Evolutionary conservation across 2,888 invertebrate species (phyloP), one percentile per base, ranked within the genome.

Genomic region (Alcis repandata): DNA sequence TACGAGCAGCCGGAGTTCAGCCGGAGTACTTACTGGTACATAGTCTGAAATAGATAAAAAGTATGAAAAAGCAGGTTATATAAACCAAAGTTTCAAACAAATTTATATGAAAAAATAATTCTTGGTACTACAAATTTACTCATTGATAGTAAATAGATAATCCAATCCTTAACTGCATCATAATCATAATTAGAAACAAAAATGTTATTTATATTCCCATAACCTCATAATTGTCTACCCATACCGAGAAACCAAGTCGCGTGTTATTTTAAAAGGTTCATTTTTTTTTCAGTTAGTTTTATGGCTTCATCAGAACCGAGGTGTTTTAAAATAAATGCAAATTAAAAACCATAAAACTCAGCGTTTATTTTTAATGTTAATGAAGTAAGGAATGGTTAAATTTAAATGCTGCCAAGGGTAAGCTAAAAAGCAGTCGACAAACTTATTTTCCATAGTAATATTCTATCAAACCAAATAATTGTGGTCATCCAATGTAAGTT

Each of bases 271-370:
- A 20, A 56, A 59, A 43, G 38, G 32, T 33, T 17, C 32, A 45
- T 61, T 65, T 20, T 59, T 54, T 52, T 51, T 59, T 60, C 43
- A 61, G 53, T 69, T n/a, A 59, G 57, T 58, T 73, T 71, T 67
- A 74, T 71, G 63, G 68, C 67, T 72, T 70, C 70, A 79, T 79
- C 77, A 74, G 74, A 74, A 43, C 54, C 46, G 64, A 67, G 41
- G 53, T 59, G 56, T 57, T 72, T 71, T 62, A 70, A 69, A 77
- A 68, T 41, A 46, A 65, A 79, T 79, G 74, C 77, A 77, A 78
- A 77, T 79, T 63, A 59, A 72, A 59, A 68, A 67, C 68, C 74
- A 74, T 71, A 75, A 75, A 79, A 75, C 57, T 43, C 56, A 62
- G 56, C 67, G 58, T 74, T 68, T 72, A 71, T 64, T 72, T 72